Evolutionary conservation across 2,113 vertebrate species (phyloP).

Genomic region (Psittacara wagleri): DNA sequence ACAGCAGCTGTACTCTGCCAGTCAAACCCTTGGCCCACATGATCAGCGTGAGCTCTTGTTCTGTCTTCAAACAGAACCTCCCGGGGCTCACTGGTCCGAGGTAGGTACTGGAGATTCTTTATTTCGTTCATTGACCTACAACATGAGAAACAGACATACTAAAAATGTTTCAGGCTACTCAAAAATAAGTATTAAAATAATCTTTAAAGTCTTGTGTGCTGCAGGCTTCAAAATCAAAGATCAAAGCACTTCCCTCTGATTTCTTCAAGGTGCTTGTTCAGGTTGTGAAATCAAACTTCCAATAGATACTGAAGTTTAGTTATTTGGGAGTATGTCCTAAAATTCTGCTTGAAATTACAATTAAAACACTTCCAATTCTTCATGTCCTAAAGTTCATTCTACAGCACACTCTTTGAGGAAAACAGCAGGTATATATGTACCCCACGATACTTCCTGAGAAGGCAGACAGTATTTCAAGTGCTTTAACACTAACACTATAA

Average conservation of each 20-base stretch:
- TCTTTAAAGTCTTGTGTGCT: background rate
- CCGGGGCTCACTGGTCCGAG: conserved; percentile 92
- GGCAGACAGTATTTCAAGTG: background rate
- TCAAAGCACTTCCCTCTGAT: background rate
- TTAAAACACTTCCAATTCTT: background rate
- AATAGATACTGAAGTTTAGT: background rate
- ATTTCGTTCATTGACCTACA: conserved; percentile 96
- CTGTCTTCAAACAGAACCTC: conserved; percentile 97
- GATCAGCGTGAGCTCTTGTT: conserved; percentile 94
- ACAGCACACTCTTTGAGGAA: background rate
- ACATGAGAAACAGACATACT: background rate
- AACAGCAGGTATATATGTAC: background rate
- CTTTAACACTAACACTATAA: background rate
- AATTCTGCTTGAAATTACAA: background rate
- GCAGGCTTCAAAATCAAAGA: background rate
- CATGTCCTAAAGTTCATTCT: background rate
- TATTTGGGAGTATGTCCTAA: background rate
- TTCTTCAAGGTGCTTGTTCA: background rate
- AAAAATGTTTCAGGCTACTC: background rate
- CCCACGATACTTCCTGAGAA: background rate
- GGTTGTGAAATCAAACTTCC: background rate
- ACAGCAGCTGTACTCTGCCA: conserved; percentile 98
- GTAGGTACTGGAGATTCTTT: conserved; percentile 97
- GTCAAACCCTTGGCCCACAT: conserved; percentile 97
- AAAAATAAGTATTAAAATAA: background rate